These are phyloP conservation scores for Conger conger DNA, from an alignment of 2,113 vertebrate species.

Conservation along the genomic window DNA sequence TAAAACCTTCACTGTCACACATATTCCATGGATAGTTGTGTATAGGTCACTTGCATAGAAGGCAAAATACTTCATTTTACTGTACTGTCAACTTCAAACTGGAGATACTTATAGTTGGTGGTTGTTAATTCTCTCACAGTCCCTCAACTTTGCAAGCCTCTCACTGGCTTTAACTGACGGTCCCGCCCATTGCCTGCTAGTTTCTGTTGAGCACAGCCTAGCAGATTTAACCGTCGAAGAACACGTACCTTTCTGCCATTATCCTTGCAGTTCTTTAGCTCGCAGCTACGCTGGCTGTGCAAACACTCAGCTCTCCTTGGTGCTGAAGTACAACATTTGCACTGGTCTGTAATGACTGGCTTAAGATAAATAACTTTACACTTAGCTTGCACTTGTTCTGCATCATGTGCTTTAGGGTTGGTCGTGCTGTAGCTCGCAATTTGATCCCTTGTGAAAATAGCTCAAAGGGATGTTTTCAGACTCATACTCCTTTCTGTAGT, in stretches of 20 bases:
- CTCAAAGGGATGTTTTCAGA: slow-evolving; percentile 19
- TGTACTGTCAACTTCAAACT: not conserved
- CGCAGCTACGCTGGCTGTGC: slow-evolving; percentile 44
- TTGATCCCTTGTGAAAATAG: not conserved
- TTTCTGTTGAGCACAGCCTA: not conserved
- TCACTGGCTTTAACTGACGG: slow-evolving; percentile 15
- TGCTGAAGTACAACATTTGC: slow-evolving; percentile 51
- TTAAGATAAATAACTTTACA: not conserved
- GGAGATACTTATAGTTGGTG: not conserved
- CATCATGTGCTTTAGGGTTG: not conserved
- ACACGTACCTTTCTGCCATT: slow-evolving; percentile 15
- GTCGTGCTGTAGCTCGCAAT: not conserved
- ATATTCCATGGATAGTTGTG: not conserved
- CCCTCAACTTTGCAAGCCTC: not conserved
- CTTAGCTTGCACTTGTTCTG: not conserved
- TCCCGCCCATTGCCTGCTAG: slow-evolving; percentile 18
- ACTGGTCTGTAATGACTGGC: not conserved
- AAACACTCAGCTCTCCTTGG: slow-evolving; percentile 42
- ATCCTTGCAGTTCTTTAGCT: slow-evolving; percentile 42
- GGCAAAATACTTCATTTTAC: not conserved
- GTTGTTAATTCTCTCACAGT: not conserved
- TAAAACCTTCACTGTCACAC: not conserved
- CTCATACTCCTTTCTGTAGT: not conserved
- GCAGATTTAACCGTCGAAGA: not conserved
- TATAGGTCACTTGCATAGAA: not conserved